phyloP scores from a whole-genome alignment of 2,888 invertebrate species.

The Prosopocoilus inquinatus region DNA sequence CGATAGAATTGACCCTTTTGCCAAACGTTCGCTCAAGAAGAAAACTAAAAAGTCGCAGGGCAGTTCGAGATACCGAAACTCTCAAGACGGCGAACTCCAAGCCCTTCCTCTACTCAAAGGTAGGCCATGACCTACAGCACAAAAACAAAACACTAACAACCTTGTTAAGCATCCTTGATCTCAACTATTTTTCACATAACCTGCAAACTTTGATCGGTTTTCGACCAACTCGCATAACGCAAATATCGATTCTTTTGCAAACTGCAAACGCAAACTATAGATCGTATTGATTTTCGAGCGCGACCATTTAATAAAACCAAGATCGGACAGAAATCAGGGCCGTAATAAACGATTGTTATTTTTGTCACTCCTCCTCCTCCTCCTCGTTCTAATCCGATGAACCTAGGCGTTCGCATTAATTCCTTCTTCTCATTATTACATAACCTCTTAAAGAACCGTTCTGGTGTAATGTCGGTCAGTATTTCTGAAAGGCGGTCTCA shows the following conservation, averaged over 20 bases:
- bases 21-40: conserved; percentile 96
- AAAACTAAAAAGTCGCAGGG: conserved; percentile 99
- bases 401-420: no score
- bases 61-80: conserved; percentile 96
- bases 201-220: conserved; percentile 22
- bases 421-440: conserved; percentile 8
- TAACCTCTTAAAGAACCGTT: conserved; percentile 14
- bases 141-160: conserved; percentile 10
- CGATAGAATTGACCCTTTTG: conserved; percentile 99
- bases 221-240: conserved; percentile 1
- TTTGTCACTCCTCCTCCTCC: no score
- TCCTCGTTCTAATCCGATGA: no score
- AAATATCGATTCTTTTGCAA: background rate
- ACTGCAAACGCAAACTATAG: background rate
- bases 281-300: background rate
- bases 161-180: conserved; percentile 15
- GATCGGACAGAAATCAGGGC: no score
- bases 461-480: conserved; percentile 12
- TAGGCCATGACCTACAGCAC: conserved; percentile 50
- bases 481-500: conserved; percentile 11
- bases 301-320: no score
- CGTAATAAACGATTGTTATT: no score
- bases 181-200: conserved; percentile 21
- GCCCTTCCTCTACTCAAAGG: conserved; percentile 97
- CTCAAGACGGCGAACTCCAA: conserved; percentile 96